Conservation (phyloP, 1,140 invertebrate genomes). For the Homalodisca vitripennis region DNA sequence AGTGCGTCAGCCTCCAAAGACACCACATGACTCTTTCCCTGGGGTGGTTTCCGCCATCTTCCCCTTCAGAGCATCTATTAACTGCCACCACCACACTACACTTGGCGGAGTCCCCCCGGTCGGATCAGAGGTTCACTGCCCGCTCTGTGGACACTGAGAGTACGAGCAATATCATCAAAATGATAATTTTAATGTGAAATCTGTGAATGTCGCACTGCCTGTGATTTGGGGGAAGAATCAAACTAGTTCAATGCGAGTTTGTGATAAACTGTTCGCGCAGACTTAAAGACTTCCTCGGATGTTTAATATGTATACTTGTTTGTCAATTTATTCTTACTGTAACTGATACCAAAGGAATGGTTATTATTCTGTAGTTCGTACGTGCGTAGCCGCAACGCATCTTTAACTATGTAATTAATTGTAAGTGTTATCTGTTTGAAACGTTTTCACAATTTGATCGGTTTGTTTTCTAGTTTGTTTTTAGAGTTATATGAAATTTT, state of each 20-base stretch:
- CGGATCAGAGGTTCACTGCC: too few relatives aligned
- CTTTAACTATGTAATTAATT: slow-evolving; percentile 19
- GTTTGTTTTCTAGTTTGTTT: slow-evolving; percentile 30
- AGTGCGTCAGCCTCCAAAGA: slow-evolving; percentile 47
- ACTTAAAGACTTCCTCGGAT: too few relatives aligned
- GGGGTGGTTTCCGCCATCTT: slow-evolving; percentile 48
- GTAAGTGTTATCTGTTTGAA: slow-evolving; percentile 30
- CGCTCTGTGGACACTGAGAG: too few relatives aligned
- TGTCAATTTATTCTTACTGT: slow-evolving; percentile 30
- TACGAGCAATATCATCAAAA: too few relatives aligned
- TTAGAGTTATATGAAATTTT: slow-evolving; percentile 20
- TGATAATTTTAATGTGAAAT: too few relatives aligned
- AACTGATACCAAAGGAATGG: slow-evolving; percentile 39
- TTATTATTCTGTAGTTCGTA: slow-evolving; percentile 27
- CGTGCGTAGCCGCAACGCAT: not conserved
- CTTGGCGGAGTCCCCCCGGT: not conserved
- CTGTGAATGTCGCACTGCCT: too few relatives aligned
- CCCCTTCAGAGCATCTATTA: slow-evolving; percentile 47
- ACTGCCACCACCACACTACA: slow-evolving; percentile 20
- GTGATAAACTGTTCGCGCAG: too few relatives aligned
- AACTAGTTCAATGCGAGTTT: too few relatives aligned
- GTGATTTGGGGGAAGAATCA: too few relatives aligned
- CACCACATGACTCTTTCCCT: slow-evolving; percentile 52
- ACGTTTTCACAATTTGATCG: slow-evolving; percentile 22
- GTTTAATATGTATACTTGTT: too few relatives aligned